Percentiles rank a stretch among this genome's conserved stretches.
Conservation (phyloP, 2,113 vertebrate species). For the Heterochromis multidens region DNA sequence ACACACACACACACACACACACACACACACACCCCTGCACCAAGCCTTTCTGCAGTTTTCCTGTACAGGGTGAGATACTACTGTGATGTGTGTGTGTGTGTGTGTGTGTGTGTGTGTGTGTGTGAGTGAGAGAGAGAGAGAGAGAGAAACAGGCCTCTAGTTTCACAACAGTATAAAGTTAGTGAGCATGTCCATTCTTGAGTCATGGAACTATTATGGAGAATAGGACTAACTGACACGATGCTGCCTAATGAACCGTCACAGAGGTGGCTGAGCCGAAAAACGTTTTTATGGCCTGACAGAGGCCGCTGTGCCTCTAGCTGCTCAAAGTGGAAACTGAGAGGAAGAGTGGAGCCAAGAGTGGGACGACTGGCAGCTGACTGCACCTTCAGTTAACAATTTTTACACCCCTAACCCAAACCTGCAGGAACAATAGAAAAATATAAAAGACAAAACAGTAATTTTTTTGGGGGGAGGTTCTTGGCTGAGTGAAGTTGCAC, state of each 20-base stretch:
- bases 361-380: neutral
- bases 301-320: neutral
- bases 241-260: neutral
- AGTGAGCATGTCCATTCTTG: neutral
- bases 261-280: too few relatives aligned
- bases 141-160: slow-evolving; percentile 5
- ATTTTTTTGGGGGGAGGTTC: too few relatives aligned
- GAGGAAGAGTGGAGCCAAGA: neutral
- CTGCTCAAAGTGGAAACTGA: neutral
- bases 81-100: neutral
- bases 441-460: too few relatives aligned
- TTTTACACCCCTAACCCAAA: neutral
- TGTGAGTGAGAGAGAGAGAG: neutral
- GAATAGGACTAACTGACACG: neutral
- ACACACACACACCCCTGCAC: neutral
- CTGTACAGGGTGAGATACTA: neutral
- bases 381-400: neutral
- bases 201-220: neutral
- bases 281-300: neutral
- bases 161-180: neutral
- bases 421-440: neutral
- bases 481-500: neutral
- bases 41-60: neutral
- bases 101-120: too few relatives aligned
- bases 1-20: neutral